phyloP scores from a whole-genome alignment of 2,797 vertebrate species.

The Karalla daura region DNA sequence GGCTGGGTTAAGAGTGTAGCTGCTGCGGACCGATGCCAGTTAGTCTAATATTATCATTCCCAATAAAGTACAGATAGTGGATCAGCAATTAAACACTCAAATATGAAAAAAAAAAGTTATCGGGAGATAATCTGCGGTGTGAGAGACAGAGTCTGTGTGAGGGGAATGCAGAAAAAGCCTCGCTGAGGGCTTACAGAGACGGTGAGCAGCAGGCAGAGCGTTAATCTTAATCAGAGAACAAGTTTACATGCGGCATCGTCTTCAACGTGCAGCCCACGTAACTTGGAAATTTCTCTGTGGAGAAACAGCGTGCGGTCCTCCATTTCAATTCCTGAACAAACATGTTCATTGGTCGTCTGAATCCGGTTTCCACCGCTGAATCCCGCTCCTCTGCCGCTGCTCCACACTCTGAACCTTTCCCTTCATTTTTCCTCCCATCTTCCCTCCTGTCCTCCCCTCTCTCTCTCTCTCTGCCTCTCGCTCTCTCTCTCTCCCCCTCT shows the following conservation, averaged over 20 bases:
- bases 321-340: constrained; percentile 37
- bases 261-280: constrained; percentile 26
- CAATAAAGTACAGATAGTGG: constrained; percentile 48
- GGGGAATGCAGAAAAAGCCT: constrained; percentile 22
- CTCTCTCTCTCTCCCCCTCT: not conserved
- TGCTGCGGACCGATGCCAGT: constrained; percentile 27
- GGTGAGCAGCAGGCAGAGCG: constrained; percentile 11
- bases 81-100: constrained; percentile 57
- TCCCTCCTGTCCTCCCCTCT: not conserved
- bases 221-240: constrained; percentile 34
- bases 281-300: constrained; percentile 3
- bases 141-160: constrained; percentile 28
- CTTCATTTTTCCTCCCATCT: not conserved
- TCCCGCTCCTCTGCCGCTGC: not conserved
- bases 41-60: constrained; percentile 35
- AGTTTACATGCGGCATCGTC: constrained; percentile 35
- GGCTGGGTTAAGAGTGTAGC: constrained; percentile 4
- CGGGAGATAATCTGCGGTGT: constrained; percentile 40
- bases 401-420: not conserved
- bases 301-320: constrained; percentile 20
- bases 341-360: constrained; percentile 14
- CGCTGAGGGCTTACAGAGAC: constrained; percentile 12
- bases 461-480: not conserved
- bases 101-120: constrained; percentile 35
- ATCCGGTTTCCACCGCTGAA: not conserved